Conservation (phyloP, 2,888 invertebrate genomes). For the Diarsia mendica region DNA sequence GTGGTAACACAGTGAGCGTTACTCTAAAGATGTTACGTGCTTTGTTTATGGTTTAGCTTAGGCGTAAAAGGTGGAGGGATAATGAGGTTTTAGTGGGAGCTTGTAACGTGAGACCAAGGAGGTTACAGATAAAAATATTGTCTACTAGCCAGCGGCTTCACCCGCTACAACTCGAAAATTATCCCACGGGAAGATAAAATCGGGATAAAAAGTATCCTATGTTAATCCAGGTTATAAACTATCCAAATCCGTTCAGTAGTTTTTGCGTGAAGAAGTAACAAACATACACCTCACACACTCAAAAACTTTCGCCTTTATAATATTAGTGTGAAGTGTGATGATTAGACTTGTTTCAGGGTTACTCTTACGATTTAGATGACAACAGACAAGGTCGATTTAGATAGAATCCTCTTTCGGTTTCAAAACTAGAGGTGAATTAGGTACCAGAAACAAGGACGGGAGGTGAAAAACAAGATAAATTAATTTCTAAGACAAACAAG, state of each 20-base stretch:
- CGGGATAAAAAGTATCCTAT: too few species aligned
- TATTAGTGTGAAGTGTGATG: too few species aligned
- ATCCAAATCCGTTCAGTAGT: too few species aligned
- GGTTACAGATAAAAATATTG: background rate
- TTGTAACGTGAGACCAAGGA: background rate
- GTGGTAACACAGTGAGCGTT: background rate
- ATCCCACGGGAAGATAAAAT: too few species aligned
- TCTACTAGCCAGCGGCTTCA: too few species aligned
- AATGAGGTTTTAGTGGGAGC: background rate
- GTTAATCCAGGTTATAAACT: too few species aligned
- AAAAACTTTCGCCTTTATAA: too few species aligned
- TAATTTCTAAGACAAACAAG: background rate
- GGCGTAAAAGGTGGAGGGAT: background rate
- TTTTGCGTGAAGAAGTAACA: too few species aligned
- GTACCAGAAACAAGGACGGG: background rate
- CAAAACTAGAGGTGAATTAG: background rate
- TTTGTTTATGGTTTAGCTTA: constrained; percentile 9
- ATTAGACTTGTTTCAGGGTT: background rate
- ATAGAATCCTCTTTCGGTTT: background rate
- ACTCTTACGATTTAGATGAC: background rate
- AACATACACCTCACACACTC: too few species aligned
- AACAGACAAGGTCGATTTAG: background rate
- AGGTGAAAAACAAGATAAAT: background rate
- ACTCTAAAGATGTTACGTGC: constrained; percentile 25
- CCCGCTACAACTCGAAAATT: too few species aligned